These are phyloP conservation scores for Pecten maximus DNA, from an alignment of 2,888 invertebrate genomes.

Conservation along the genomic window DNA sequence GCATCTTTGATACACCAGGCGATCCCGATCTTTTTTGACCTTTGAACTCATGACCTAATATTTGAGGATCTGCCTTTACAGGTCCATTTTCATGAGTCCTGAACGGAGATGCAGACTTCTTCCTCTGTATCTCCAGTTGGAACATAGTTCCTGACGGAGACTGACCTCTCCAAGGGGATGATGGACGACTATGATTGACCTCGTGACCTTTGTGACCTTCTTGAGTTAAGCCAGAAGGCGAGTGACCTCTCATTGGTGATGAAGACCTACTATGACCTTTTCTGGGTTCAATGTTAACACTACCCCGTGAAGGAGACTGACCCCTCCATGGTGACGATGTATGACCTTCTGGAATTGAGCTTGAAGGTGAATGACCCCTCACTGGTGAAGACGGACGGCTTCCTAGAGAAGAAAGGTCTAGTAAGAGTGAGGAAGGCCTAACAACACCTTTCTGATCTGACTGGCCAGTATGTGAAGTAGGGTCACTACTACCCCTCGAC, in stretches of 20 bases:
- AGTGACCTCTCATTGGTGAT: neutral
- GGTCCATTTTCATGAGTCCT: neutral
- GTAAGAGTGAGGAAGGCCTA: neutral
- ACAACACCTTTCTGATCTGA: neutral
- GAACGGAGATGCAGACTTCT: neutral
- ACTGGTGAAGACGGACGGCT: neutral
- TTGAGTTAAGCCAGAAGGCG: neutral
- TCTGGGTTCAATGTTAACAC: neutral
- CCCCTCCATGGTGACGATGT: neutral
- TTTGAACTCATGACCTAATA: neutral
- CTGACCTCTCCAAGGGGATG: neutral
- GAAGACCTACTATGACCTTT: neutral
- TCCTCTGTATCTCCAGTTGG: neutral
- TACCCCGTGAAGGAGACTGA: neutral
- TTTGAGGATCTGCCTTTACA: neutral
- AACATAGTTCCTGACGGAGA: neutral
- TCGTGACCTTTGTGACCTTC: slow-evolving; percentile 9
- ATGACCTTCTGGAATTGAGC: neutral
- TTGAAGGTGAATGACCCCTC: neutral
- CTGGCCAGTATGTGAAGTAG: neutral
- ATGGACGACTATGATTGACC: neutral
- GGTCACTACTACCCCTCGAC: neutral
- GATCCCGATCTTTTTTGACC: neutral
- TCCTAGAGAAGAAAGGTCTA: neutral
- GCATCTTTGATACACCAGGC: neutral